These are phyloP conservation scores for Rhynchophorus ferrugineus DNA, from an alignment of 1,140 invertebrate genomes.

Conservation along the genomic window DNA sequence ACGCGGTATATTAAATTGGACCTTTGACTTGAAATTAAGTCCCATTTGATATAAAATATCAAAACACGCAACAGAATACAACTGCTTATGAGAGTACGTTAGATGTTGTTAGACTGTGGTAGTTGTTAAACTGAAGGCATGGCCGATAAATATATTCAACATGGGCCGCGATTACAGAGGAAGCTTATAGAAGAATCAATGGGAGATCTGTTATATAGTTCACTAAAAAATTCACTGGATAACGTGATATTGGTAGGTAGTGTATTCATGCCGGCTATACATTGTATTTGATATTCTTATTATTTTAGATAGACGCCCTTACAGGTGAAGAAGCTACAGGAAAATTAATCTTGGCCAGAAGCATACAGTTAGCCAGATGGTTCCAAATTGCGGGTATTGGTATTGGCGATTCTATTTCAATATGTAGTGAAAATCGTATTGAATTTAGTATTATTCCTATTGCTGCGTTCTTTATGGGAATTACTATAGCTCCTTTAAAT, in stretches of 20 bases:
- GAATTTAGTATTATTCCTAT: slow-evolving; percentile 47
- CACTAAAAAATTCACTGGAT: slow-evolving; percentile 31
- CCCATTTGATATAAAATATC: too few species aligned
- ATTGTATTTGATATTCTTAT: slow-evolving; percentile 5
- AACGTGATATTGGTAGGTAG: slow-evolving; percentile 33
- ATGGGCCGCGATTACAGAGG: slow-evolving; percentile 30
- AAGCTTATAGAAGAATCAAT: slow-evolving; percentile 27
- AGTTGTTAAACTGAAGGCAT: too few species aligned
- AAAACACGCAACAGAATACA: too few species aligned
- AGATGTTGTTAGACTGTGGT: too few species aligned
- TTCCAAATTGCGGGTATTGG: slow-evolving; percentile 41
- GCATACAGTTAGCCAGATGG: slow-evolving; percentile 42
- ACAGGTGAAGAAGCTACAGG: slow-evolving; percentile 40
- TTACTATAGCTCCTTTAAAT: slow-evolving; percentile 53
- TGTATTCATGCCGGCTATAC: not conserved
- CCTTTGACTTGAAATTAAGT: too few species aligned
- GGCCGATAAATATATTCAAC: slow-evolving; percentile 29
- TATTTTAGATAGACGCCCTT: slow-evolving; percentile 43
- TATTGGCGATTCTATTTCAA: slow-evolving; percentile 48
- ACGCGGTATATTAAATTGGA: too few species aligned
- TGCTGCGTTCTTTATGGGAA: slow-evolving; percentile 47
- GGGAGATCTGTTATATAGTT: slow-evolving; percentile 30
- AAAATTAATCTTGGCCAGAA: slow-evolving; percentile 41
- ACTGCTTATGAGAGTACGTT: too few species aligned
- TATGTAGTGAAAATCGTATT: slow-evolving; percentile 53